Percentiles rank a stretch among this genome's conserved stretches.
Conservation (phyloP, 2,888 invertebrate genomes). For the Ormyrus rosae region DNA sequence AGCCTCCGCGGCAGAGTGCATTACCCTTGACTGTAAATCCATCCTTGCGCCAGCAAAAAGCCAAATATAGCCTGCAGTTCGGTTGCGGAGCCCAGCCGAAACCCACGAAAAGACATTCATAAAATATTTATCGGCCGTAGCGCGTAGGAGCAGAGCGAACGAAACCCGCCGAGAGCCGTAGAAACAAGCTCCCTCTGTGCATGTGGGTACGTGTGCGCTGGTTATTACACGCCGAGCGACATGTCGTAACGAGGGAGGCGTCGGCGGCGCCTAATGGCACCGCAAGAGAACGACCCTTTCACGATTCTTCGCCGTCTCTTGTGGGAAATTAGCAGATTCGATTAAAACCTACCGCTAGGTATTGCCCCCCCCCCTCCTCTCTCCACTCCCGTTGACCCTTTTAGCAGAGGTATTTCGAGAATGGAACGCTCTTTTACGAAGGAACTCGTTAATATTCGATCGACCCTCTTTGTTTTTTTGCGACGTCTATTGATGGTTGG, state of each 20-base stretch:
- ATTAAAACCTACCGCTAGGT: constrained; percentile 10
- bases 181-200: neutral
- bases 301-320: constrained; percentile 33
- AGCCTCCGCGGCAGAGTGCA: too few relatives aligned
- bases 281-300: constrained; percentile 27
- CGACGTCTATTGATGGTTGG: too few relatives aligned
- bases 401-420: constrained; percentile 12
- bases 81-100: too few relatives aligned
- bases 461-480: too few relatives aligned
- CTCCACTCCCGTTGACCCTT: neutral
- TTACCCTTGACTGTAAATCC: too few relatives aligned
- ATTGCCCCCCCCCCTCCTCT: neutral
- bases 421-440: neutral
- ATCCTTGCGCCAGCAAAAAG: too few relatives aligned
- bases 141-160: neutral
- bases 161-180: neutral
- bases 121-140: constrained; percentile 28
- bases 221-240: constrained; percentile 33
- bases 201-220: neutral
- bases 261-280: neutral
- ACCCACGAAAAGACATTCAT: neutral
- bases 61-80: too few relatives aligned
- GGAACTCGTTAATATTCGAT: too few relatives aligned
- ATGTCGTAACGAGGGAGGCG: constrained; percentile 44
- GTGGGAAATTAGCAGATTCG: constrained; percentile 50